A percentile compares a stretch with the other conserved stretches of the same genome.
Conservation (phyloP, 2,888 invertebrate genomes). For the Parasteatoda lunata region DNA sequence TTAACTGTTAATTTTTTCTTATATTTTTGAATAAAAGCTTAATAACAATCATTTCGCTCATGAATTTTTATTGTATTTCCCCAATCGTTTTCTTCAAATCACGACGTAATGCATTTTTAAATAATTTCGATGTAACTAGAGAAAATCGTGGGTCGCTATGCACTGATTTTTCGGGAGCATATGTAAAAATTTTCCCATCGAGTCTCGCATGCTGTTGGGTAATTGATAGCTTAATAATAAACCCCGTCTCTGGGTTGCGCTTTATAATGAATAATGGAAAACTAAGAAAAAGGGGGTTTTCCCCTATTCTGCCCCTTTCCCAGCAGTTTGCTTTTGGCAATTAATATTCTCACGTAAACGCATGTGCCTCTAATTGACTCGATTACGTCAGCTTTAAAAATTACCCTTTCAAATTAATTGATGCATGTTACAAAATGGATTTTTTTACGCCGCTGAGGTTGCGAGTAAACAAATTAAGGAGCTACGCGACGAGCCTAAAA, state of each 20-base stretch:
- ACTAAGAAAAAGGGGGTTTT: slow-evolving; percentile 4
- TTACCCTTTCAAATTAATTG: slow-evolving; percentile 55
- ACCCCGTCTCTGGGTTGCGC: background rate
- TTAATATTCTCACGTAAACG: slow-evolving; percentile 34
- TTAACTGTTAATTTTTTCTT: too few relatives aligned
- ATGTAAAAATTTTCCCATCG: slow-evolving; percentile 3
- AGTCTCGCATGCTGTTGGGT: slow-evolving; percentile 19
- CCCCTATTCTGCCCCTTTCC: background rate
- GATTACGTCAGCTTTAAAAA: slow-evolving; percentile 48
- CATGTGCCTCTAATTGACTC: slow-evolving; percentile 44
- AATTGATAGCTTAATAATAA: slow-evolving; percentile 49
- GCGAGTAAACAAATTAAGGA: slow-evolving; percentile 36
- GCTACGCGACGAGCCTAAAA: slow-evolving; percentile 16
- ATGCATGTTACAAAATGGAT: slow-evolving; percentile 27
- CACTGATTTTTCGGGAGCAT: background rate
- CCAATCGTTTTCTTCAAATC: too few relatives aligned
- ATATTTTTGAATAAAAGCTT: background rate
- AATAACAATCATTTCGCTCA: background rate
- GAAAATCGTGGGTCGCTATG: too few relatives aligned
- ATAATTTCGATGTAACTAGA: too few relatives aligned
- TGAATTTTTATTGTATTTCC: slow-evolving; percentile 13
- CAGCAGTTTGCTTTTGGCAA: slow-evolving; percentile 1
- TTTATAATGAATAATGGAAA: slow-evolving; percentile 53
- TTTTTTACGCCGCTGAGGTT: slow-evolving; percentile 15
- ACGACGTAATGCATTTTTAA: too few relatives aligned